Evolutionary conservation across 2,888 invertebrate genomes (phyloP).

Genomic region (Ornithoptera alexandrae): DNA sequence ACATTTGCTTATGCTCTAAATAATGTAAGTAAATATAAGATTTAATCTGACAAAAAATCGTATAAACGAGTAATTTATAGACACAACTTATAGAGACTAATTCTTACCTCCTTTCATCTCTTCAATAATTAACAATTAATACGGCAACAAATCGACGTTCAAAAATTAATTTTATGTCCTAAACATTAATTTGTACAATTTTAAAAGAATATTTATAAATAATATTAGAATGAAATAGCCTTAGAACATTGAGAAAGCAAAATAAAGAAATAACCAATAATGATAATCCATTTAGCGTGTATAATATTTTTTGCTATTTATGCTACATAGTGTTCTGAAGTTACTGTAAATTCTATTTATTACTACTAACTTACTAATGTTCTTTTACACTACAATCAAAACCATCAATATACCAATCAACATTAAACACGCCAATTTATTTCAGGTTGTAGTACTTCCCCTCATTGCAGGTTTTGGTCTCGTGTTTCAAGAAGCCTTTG

Average conservation of each 20-base stretch:
- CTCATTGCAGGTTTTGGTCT: conserved; percentile 84
- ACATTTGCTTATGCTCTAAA: conserved; percentile 80
- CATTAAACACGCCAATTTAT: conserved; percentile 32
- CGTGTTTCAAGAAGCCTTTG: conserved; percentile 82
- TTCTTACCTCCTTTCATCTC: background rate
- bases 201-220: background rate
- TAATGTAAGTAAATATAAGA: conserved; percentile 75
- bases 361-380: no score
- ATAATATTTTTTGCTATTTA: no score
- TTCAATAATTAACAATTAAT: background rate
- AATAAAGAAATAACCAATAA: no score
- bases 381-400: no score
- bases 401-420: no score
- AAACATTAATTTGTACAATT: background rate
- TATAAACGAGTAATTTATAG: background rate
- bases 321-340: no score
- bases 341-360: no score
- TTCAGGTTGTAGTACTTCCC: conserved; percentile 77
- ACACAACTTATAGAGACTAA: background rate
- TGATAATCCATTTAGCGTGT: no score
- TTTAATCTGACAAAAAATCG: background rate
- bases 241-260: no score
- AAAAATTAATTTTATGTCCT: background rate
- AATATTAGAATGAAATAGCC: background rate
- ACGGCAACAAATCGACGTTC: background rate